Evolutionary conservation across 2,888 invertebrate species (phyloP).

Genomic region (Caenorhabditis parvicauda): DNA sequence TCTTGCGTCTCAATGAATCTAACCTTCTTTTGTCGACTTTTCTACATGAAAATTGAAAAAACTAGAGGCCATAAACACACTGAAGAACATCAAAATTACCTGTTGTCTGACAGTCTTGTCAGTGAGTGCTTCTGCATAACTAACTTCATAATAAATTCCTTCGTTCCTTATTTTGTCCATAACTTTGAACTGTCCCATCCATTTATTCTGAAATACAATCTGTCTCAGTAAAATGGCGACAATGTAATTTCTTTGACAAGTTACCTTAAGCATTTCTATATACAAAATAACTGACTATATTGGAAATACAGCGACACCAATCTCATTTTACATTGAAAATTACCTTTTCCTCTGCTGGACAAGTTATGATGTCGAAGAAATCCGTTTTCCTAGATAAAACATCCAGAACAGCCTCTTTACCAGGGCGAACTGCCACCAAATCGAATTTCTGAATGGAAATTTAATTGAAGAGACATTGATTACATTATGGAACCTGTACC

Average conservation of each 20-base stretch:
- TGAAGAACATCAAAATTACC: no score
- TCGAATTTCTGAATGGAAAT: slow-evolving; percentile 41
- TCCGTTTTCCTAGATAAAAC: slow-evolving; percentile 58
- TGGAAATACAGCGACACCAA: no score
- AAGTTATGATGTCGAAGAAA: slow-evolving; percentile 54
- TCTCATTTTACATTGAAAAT: no score
- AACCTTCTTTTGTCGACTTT: no score
- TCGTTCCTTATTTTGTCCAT: slow-evolving; percentile 33
- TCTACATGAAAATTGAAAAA: no score
- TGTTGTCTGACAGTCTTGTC: slow-evolving; percentile 28
- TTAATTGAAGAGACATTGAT: background rate
- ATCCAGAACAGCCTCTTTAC: slow-evolving; percentile 50
- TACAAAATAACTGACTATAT: no score
- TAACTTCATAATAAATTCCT: slow-evolving; percentile 37
- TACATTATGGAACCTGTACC: slow-evolving; percentile 7
- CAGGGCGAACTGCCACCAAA: slow-evolving; percentile 55
- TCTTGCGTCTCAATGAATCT: no score
- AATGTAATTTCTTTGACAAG: no score
- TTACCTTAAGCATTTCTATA: no score
- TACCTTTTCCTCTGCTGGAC: slow-evolving; percentile 27
- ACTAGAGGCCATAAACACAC: no score
- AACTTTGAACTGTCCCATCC: slow-evolving; percentile 28
- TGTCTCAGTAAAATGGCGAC: background rate
- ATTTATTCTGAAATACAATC: slow-evolving; percentile 17
- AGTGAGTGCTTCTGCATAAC: slow-evolving; percentile 20